Evolutionary conservation across 2,888 invertebrate genomes (phyloP).

Genomic region (Drosophila ezoana): DNA sequence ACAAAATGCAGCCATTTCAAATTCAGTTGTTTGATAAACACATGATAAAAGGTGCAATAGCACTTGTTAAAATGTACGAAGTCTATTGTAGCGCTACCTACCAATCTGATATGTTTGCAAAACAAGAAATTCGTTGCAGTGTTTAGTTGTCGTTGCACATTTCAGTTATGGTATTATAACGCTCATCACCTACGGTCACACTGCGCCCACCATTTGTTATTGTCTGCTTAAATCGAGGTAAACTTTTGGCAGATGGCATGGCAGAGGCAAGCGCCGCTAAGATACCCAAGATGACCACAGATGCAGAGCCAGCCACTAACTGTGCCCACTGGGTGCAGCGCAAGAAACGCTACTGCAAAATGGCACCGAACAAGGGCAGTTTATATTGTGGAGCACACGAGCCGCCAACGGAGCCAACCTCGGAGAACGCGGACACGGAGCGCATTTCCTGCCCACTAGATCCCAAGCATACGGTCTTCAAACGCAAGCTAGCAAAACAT

Average conservation of each 20-base stretch:
- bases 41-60: too few relatives aligned
- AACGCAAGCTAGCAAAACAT: conserved; percentile 89
- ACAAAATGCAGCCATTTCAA: not conserved
- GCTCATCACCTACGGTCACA: not conserved
- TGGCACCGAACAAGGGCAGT: conserved; percentile 89
- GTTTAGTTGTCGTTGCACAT: not conserved
- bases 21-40: too few relatives aligned
- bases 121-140: not conserved
- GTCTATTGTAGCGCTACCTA: not conserved
- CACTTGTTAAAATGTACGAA: too few relatives aligned
- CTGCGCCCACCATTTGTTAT: not conserved
- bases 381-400: conserved; percentile 91
- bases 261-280: conserved; percentile 49
- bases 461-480: conserved; percentile 89
- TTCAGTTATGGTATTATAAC: not conserved
- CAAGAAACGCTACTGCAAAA: conserved; percentile 91
- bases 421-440: conserved; percentile 66
- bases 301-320: conserved; percentile 69
- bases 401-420: conserved; percentile 63
- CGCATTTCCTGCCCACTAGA: conserved; percentile 91
- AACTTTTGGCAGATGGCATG: conserved; percentile 23
- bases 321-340: conserved; percentile 89
- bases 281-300: conserved; percentile 59
- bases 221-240: conserved; percentile 1
- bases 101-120: not conserved